A percentile compares a stretch with the other conserved stretches of the same genome.
Evolutionary conservation across 2,888 invertebrate species (phyloP).

Genomic region (Ichneumoninae sp.): DNA sequence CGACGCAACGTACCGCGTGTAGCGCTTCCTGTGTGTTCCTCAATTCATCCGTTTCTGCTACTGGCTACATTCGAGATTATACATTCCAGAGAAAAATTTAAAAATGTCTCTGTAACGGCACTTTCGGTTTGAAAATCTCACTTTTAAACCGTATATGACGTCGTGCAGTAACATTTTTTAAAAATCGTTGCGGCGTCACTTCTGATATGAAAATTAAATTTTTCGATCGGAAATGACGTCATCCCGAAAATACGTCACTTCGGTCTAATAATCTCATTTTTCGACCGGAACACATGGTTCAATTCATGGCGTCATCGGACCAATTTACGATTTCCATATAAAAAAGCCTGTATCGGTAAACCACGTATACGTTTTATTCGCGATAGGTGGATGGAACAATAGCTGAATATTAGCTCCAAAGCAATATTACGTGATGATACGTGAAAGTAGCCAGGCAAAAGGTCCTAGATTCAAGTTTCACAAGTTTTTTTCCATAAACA

Average conservation of each 20-base stretch:
- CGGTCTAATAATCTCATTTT: not conserved
- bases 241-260: no score
- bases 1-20: constrained; percentile 26
- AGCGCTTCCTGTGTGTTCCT: not conserved
- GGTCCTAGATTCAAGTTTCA: not conserved
- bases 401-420: not conserved
- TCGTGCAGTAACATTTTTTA: not conserved
- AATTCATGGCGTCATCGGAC: not conserved
- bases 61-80: not conserved
- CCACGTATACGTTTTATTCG: not conserved
- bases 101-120: not conserved
- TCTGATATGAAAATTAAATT: no score
- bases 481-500: not conserved
- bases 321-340: not conserved
- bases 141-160: not conserved
- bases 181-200: not conserved
- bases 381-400: not conserved
- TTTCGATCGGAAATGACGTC: no score
- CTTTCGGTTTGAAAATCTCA: not conserved
- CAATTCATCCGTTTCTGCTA: not conserved
- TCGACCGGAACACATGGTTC: not conserved
- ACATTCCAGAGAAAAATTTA: not conserved
- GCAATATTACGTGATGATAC: not conserved
- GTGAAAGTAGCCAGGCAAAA: not conserved
- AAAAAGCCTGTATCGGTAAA: not conserved